Percentiles rank a stretch among this genome's conserved stretches.
These are phyloP conservation scores for Bombus superbus DNA, from an alignment of 1,140 invertebrate species.

Conservation along the genomic window DNA sequence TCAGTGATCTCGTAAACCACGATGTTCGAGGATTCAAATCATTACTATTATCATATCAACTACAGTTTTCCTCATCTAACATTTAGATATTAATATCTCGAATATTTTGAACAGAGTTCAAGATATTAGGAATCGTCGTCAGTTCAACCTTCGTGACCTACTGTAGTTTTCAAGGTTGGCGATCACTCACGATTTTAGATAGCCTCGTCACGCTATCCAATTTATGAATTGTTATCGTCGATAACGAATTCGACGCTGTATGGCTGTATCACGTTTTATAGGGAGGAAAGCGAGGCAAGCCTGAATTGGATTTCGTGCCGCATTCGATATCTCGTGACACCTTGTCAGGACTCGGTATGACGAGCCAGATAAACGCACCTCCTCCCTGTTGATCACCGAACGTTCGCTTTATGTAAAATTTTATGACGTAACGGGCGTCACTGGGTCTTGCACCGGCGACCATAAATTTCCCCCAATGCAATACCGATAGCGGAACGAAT, in stretches of 20 bases:
- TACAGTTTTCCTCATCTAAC: too few species aligned
- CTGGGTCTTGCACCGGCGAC: neutral
- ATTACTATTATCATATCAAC: too few species aligned
- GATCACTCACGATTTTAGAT: neutral
- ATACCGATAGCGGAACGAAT: neutral
- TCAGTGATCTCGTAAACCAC: too few species aligned
- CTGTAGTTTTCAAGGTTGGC: neutral
- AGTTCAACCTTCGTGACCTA: too few species aligned
- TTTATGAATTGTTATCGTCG: slow-evolving; percentile 12
- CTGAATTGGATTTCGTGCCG: neutral
- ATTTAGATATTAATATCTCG: too few species aligned
- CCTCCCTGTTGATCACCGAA: slow-evolving; percentile 21
- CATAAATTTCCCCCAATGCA: slow-evolving; percentile 29
- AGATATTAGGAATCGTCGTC: neutral
- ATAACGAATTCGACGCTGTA: neutral
- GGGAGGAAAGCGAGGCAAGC: neutral
- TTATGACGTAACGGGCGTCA: neutral
- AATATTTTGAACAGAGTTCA: too few species aligned
- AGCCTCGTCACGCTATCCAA: neutral
- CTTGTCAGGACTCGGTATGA: neutral
- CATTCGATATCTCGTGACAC: neutral
- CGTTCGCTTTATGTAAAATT: slow-evolving; percentile 19
- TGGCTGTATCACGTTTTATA: neutral
- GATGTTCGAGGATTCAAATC: too few species aligned
- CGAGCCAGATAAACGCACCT: slow-evolving; percentile 12